phyloP scores from a whole-genome alignment of 2,113 vertebrate species.

The Cricetomys ansorgei region DNA sequence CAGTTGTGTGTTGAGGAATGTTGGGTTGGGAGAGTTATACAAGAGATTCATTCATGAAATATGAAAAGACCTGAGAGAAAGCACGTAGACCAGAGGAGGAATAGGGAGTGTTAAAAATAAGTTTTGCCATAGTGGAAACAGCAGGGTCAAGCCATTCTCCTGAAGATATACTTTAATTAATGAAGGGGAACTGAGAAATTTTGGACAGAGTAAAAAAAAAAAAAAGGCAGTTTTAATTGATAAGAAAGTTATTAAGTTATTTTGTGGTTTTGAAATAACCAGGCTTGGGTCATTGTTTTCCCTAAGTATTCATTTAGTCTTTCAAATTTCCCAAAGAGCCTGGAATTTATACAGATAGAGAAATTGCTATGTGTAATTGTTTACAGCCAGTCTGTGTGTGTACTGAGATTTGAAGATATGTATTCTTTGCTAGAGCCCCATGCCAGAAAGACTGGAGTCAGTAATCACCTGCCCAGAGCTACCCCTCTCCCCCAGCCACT shows the following conservation, averaged over 20 bases:
- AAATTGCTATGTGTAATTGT: background rate
- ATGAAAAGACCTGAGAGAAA: constrained; percentile 32
- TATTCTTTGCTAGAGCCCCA: background rate
- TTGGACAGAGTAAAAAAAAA: background rate
- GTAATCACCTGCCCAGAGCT: background rate
- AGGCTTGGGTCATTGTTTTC: constrained; percentile 5
- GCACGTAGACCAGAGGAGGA: constrained; percentile 46
- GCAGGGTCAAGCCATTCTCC: background rate
- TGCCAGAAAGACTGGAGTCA: background rate
- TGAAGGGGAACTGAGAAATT: background rate
- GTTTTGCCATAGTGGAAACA: constrained; percentile 21
- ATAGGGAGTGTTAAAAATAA: constrained; percentile 28
- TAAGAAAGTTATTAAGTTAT: constrained; percentile 38
- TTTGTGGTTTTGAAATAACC: constrained; percentile 10
- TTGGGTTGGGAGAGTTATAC: constrained; percentile 38
- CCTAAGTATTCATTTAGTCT: background rate
- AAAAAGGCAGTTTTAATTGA: background rate
- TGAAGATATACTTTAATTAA: constrained; percentile 26
- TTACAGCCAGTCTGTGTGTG: background rate
- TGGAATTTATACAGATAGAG: constrained; percentile 20
- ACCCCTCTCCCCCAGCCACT: background rate
- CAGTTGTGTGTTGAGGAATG: background rate
- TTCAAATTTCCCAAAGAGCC: constrained; percentile 36
- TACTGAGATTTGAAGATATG: constrained; percentile 42
- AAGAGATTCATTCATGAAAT: constrained; percentile 70